Evolutionary conservation across 2,113 vertebrate species (phyloP).

Genomic region (Grammomys dolichurus): DNA sequence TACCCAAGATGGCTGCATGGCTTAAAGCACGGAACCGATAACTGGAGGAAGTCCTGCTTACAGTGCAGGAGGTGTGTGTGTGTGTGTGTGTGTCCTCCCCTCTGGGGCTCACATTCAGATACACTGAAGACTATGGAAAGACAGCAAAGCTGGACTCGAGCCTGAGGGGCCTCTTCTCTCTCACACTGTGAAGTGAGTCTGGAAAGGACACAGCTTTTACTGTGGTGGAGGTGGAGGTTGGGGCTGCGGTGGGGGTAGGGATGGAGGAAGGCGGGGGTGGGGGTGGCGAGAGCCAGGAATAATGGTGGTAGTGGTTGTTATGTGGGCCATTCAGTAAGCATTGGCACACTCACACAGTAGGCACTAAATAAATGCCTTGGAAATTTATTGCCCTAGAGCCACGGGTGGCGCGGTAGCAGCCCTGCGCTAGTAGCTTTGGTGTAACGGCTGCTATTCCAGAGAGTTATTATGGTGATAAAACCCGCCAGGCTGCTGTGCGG

Average conservation of each 20-base stretch:
- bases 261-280: neutral
- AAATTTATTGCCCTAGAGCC: neutral
- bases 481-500: neutral
- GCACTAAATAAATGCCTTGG: slow-evolving; percentile 10
- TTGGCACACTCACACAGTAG: neutral
- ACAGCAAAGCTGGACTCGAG: neutral
- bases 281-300: neutral
- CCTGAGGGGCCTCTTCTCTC: neutral
- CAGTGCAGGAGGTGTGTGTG: neutral
- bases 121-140: neutral
- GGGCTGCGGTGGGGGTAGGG: neutral
- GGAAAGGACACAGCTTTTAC: neutral
- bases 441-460: slow-evolving; percentile 3
- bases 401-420: neutral
- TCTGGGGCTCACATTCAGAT: neutral
- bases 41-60: neutral
- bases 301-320: neutral
- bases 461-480: slow-evolving; percentile 67
- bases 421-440: neutral
- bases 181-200: neutral
- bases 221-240: neutral
- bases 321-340: neutral
- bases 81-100: neutral
- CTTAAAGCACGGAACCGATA: rapidly evolving
- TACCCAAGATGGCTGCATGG: neutral